Evolutionary conservation across 2,113 vertebrate species (phyloP).

Genomic region (Actenoides hombroni): DNA sequence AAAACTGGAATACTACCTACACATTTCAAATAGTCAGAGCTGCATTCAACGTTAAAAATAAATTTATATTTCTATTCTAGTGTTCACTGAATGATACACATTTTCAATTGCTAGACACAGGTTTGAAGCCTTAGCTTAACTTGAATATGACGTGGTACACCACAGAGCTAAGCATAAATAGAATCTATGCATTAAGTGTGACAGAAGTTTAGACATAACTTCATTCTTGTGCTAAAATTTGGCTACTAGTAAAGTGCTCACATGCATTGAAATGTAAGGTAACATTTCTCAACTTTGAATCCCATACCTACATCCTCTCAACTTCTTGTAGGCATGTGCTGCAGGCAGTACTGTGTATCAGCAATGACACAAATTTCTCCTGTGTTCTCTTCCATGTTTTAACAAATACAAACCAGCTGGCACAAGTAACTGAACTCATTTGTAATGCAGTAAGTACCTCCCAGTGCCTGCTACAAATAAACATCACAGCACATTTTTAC

Average conservation of each 20-base stretch:
- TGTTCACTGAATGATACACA: not conserved
- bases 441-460: not conserved
- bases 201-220: not conserved
- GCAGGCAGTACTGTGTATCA: not conserved
- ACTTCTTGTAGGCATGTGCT: not conserved
- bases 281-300: not conserved
- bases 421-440: not conserved
- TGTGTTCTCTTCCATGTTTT: not conserved
- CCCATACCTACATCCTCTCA: accelerated
- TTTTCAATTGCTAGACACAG: not conserved
- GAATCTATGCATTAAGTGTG: not conserved
- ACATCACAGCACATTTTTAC: not conserved
- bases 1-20: not conserved
- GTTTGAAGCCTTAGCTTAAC: not conserved
- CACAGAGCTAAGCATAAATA: not conserved
- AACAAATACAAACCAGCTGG: not conserved
- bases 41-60: not conserved
- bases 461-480: not conserved
- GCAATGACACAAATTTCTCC: not conserved
- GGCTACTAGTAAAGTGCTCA: not conserved
- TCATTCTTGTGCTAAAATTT: not conserved
- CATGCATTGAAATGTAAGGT: not conserved
- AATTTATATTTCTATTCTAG: not conserved
- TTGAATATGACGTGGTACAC: not conserved
- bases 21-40: not conserved